Evolutionary conservation across 2,113 vertebrate species (phyloP), one percentile per base, ranked within the genome.

Genomic region (Trogon surrucura): DNA sequence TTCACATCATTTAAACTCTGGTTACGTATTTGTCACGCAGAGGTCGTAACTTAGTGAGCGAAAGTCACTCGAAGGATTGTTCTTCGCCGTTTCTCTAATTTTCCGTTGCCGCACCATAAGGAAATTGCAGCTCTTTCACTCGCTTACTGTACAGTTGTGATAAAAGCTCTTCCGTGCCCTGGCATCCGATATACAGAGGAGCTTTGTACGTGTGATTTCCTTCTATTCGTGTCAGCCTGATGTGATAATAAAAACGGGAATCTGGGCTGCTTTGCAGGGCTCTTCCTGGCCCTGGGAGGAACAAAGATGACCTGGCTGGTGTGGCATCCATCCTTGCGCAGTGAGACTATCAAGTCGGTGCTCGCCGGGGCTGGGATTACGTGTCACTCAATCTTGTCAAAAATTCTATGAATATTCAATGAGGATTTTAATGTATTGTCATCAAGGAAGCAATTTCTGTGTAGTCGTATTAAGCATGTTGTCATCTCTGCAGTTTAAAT

Each of bases 361-460:
- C 94, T 94, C 20, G 77, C 94, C 61, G 71, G 71, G 89, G 71
- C 94, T 77, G 77, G 89, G 91, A 97, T 97, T 97, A 92, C 91
- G 50, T 97, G 97, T 97, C 97, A 96, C 85, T 97, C 95, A 88
- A 96, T 94, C 97, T 97, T 98, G 98, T 98, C 97, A 97, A 93
- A 94, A 97, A 97, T 97, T 96, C 97, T 96, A 98, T 98, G 97
- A 98, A 98, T 98, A 98, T 98, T 97, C 98, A 98, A 98, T 97
- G 97, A 98, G 97, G 85, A 72, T 97, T 98, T 97, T 97, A 98
- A 97, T 97, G 96, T 97, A 96, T 98, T 98, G 97, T 97, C 97
- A 97, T 97, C 97, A 98, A 93, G 95, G 93, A 97, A 92, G 96
- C 97, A 97, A 96, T 97, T 97, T 97, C 97, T 95, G 23, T 92